Conservation (phyloP, 1,140 invertebrate species). For the Ceratina japonica region DNA sequence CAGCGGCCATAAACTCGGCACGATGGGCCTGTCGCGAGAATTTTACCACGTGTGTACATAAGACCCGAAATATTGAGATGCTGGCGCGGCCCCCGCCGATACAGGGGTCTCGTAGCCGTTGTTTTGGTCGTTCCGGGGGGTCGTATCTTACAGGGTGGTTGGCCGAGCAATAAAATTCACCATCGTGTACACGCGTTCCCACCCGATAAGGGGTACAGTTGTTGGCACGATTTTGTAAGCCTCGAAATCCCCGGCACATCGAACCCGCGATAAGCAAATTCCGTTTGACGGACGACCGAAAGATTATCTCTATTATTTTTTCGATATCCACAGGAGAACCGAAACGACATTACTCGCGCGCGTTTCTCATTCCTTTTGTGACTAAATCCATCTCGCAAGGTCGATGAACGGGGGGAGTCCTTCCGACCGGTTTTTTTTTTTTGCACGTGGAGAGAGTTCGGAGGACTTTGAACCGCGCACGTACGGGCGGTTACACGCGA, state of each 20-base stretch:
- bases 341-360: neutral
- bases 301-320: neutral
- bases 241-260: neutral
- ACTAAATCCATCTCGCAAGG: slow-evolving; percentile 42
- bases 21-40: slow-evolving; percentile 44
- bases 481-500: slow-evolving; percentile 1
- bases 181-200: neutral
- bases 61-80: slow-evolving; percentile 50
- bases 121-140: slow-evolving; percentile 13
- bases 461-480: slow-evolving; percentile 13
- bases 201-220: slow-evolving; percentile 24
- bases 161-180: slow-evolving; percentile 18
- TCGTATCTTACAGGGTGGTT: slow-evolving; percentile 15
- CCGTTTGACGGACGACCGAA: too few relatives aligned
- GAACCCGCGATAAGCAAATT: neutral
- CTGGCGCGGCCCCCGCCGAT: neutral
- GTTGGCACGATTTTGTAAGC: neutral
- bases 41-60: slow-evolving; percentile 48
- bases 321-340: neutral
- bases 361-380: too few relatives aligned
- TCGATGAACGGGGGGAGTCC: slow-evolving; percentile 33
- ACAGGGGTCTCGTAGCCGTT: neutral
- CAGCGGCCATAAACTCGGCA: slow-evolving; percentile 26
- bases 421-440: slow-evolving; percentile 16
- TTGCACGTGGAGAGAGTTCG: neutral